Evolutionary conservation across 2,113 vertebrate species (phyloP).

Genomic region (Daboia siamensis): DNA sequence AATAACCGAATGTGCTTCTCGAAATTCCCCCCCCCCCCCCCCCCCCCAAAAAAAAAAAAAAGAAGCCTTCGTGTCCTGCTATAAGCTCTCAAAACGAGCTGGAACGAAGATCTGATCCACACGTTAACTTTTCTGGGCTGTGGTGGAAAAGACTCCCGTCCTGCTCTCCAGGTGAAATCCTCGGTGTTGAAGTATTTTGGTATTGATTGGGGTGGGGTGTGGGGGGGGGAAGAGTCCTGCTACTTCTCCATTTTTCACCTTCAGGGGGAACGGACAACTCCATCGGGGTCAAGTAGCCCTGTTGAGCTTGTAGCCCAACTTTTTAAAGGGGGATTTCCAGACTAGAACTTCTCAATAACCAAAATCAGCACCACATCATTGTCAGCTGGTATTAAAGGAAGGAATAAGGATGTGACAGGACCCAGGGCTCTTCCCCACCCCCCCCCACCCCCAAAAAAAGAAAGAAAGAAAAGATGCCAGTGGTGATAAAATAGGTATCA

Average conservation of each 20-base stretch:
- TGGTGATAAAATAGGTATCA: conserved; percentile 30
- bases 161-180: neutral
- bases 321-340: conserved; percentile 30
- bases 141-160: conserved; percentile 14
- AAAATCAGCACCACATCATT: conserved; percentile 13
- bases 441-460: neutral
- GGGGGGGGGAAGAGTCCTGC: conserved; percentile 8
- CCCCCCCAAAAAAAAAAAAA: conserved; percentile 18
- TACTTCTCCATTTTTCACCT: conserved; percentile 2
- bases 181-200: conserved; percentile 40
- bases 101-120: conserved; percentile 36
- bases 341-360: conserved; percentile 10
- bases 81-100: conserved; percentile 47
- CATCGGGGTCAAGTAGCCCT: neutral
- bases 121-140: conserved; percentile 28
- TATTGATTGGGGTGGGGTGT: conserved; percentile 24
- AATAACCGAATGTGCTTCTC: conserved; percentile 47
- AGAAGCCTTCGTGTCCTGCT: conserved; percentile 50
- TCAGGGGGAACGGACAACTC: conserved; percentile 1
- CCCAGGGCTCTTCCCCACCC: conserved; percentile 2
- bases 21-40: conserved; percentile 35
- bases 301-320: conserved; percentile 18
- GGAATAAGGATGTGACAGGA: conserved; percentile 3
- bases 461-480: conserved; percentile 25
- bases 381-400: neutral